Evolutionary conservation across 1,140 invertebrate species (phyloP).

Genomic region (Trichomalopsis sarcophagae): DNA sequence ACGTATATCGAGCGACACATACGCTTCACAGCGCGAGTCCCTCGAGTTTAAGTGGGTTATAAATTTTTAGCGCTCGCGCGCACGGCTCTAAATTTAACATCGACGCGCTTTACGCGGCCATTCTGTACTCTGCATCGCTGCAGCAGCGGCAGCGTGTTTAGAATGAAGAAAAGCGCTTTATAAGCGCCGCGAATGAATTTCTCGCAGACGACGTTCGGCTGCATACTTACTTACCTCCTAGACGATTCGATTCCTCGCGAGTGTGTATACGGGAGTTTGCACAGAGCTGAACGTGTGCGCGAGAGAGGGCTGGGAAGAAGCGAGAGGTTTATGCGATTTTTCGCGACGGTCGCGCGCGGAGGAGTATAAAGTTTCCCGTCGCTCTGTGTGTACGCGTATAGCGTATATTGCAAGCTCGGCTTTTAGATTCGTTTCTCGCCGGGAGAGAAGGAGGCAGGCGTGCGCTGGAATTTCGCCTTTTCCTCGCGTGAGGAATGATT

Average conservation of each 20-base stretch:
- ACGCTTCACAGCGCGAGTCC: neutral
- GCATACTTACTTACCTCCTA: neutral
- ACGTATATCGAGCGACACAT: neutral
- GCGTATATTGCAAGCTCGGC: too few species aligned
- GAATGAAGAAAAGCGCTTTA: conserved; percentile 35
- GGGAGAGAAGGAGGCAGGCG: too few species aligned
- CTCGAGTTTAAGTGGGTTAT: conserved; percentile 44
- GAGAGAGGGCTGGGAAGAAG: too few species aligned
- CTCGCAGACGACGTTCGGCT: neutral
- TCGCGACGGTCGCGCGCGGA: neutral
- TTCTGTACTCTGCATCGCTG: neutral
- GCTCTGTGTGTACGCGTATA: neutral
- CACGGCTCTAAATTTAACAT: conserved; percentile 26
- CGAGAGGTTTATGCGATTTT: too few species aligned
- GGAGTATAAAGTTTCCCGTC: neutral
- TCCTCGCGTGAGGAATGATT: neutral
- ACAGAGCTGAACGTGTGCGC: neutral
- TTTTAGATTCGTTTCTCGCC: too few species aligned
- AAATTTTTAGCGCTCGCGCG: conserved; percentile 33
- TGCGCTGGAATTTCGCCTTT: neutral
- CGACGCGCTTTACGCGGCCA: conserved; percentile 11
- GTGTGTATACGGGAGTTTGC: neutral
- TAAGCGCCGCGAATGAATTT: conserved; percentile 19
- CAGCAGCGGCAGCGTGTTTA: neutral
- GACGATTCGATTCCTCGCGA: neutral